Evolutionary conservation across 2,797 vertebrate species (phyloP), one percentile per base, ranked within the genome.

Genomic region (Anniella stebbinsi): DNA sequence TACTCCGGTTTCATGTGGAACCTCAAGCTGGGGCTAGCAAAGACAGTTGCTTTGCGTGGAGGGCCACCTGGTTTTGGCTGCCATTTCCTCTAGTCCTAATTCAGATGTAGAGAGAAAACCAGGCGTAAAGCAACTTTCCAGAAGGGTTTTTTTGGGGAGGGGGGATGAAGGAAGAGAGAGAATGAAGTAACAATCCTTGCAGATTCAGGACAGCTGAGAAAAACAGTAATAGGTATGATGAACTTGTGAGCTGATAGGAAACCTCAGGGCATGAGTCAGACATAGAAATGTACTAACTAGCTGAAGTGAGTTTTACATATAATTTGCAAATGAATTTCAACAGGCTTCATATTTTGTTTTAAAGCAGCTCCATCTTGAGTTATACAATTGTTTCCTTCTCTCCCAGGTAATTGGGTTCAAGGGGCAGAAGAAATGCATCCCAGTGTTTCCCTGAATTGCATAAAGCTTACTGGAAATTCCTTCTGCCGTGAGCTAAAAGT

Each of bases 141-240:
- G 41, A 28, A 15, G 15, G 12, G 10, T 21, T 21, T 18, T 21
- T 63, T 12, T 15, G 41, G 6, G 12, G 13, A 54, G 48, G n/a
- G 48, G 4, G 1, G 3, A n/a, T n/a, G n/a, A n/a, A n/a, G n/a
- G n/a, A n/a, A 36, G 66, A 0, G 12, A 28, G 0, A 81, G 18
- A 36, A 63, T 1, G 3, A 72, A 36, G 30, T 2, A 11, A 10
- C 33, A 87, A 45, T 48, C 38, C 38, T 23, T 66, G 73, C 18
- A 25, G 38, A 51, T 41, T 11, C 21, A 54, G 45, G 57, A 15
- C 21, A 87, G 8, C 5, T 72, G 36, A 30, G 17, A 33, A 48
- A 82, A 48, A 15, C 0, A 81, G 18, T 9, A 8, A 2, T 1
- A 81, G 41, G 18, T 33, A 33, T 4, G 5, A 57, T 17, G 1